A percentile compares a stretch with the other conserved stretches of the same genome.
Conservation (phyloP, 2,888 invertebrate genomes). For the Phyllotreta cruciferae region DNA sequence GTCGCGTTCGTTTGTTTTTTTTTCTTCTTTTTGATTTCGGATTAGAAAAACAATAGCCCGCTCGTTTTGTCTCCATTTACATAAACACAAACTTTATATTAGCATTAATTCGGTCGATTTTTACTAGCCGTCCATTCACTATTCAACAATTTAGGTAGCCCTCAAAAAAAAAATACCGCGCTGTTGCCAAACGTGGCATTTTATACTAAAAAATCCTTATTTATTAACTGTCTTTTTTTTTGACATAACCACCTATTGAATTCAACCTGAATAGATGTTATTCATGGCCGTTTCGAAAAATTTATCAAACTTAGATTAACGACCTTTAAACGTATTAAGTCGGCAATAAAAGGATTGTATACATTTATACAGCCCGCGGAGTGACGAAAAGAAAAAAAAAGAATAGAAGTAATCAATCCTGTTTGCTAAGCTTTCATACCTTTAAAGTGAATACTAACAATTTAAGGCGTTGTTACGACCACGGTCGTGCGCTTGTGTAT, state of each 20-base stretch:
- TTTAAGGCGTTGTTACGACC: conserved; percentile 30
- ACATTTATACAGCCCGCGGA: conserved; percentile 23
- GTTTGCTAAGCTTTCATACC: conserved; percentile 34
- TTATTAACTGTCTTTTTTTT: no score
- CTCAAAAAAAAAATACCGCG: no score
- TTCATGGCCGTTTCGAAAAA: not conserved
- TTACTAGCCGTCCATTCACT: no score
- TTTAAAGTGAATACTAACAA: conserved; percentile 34
- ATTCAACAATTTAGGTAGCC: no score
- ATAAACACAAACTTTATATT: conserved; percentile 30
- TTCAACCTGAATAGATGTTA: no score
- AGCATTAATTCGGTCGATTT: conserved; percentile 2
- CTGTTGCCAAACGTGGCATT: no score
- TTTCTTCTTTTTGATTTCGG: conserved; percentile 15
- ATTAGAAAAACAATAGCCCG: conserved; percentile 23
- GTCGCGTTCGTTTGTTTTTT: conserved; percentile 2
- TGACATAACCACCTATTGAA: no score
- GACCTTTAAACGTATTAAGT: conserved; percentile 37
- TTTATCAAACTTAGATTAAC: conserved; percentile 24
- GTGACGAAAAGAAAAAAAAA: conserved; percentile 19
- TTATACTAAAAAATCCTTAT: no score
- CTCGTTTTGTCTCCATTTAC: conserved; percentile 21
- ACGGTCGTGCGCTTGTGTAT: not conserved
- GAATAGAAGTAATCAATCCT: conserved; percentile 34
- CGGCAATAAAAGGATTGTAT: conserved; percentile 34